A percentile compares a stretch with the other conserved stretches of the same genome.
Evolutionary conservation across 1,140 invertebrate genomes (phyloP).

Genomic region (Alviniconcha marisindica): DNA sequence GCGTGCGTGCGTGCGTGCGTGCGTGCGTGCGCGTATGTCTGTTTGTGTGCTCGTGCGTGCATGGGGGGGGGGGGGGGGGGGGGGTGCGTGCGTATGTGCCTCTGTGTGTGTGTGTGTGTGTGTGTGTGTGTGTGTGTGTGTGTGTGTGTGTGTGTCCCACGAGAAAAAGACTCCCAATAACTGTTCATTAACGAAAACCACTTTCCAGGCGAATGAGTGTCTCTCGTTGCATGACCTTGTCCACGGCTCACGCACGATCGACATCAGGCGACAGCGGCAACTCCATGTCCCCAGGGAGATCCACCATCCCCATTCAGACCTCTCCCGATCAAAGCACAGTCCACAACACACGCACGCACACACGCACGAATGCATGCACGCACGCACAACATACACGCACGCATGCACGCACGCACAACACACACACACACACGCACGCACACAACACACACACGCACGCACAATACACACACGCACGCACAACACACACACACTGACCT

Average conservation of each 20-base stretch:
- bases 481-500: too few species aligned
- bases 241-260: too few species aligned
- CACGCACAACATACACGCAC: too few species aligned
- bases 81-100: not conserved
- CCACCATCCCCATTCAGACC: not conserved
- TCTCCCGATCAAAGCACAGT: not conserved
- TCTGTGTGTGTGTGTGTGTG: conserved; percentile 21
- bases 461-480: too few species aligned
- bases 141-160: not conserved
- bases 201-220: not conserved
- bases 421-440: too few species aligned
- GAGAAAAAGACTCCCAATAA: not conserved
- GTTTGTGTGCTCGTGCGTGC: not conserved
- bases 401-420: too few species aligned
- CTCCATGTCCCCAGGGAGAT: not conserved
- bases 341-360: too few species aligned
- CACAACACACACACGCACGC: too few species aligned
- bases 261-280: not conserved
- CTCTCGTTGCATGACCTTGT: too few species aligned
- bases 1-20: not conserved
- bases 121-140: conserved; percentile 15
- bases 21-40: not conserved
- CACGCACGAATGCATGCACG: too few species aligned
- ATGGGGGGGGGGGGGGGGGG: not conserved
- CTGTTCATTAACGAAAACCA: not conserved